Evolutionary conservation across 2,888 invertebrate species (phyloP).

Genomic region (Rutpela maculata): DNA sequence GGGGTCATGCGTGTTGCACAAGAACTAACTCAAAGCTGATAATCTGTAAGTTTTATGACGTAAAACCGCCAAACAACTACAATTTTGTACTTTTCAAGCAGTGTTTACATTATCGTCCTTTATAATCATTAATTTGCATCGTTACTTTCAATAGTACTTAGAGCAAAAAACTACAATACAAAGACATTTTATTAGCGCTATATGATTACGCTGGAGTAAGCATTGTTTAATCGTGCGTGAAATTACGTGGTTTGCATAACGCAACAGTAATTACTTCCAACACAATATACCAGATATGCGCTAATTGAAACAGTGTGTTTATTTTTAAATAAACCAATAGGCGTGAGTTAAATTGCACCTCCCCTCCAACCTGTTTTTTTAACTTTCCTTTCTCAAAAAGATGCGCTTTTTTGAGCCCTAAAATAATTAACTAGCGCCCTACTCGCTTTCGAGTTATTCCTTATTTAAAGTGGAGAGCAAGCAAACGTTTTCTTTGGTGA

Average conservation of each 20-base stretch:
- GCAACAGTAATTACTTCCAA: neutral
- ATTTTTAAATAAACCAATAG: too few species aligned
- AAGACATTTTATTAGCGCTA: constrained; percentile 33
- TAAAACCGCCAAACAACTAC: constrained; percentile 13
- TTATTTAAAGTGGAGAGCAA: too few species aligned
- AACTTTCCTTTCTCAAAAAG: too few species aligned
- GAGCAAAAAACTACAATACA: constrained; percentile 19
- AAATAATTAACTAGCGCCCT: too few species aligned
- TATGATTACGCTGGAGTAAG: constrained; percentile 16
- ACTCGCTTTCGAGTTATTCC: too few species aligned
- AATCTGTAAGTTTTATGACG: constrained; percentile 5
- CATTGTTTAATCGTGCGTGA: constrained; percentile 21
- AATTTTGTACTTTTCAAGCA: constrained; percentile 12
- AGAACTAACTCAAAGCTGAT: neutral
- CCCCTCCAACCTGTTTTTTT: too few species aligned
- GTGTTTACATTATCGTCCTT: constrained; percentile 18
- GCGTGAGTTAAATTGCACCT: too few species aligned
- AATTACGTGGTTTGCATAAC: neutral
- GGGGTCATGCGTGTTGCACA: constrained; percentile 7
- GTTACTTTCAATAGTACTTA: constrained; percentile 27
- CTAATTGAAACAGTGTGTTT: too few species aligned
- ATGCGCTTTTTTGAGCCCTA: too few species aligned
- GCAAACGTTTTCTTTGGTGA: too few species aligned
- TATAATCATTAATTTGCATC: constrained; percentile 4
- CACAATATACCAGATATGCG: neutral